A percentile compares a stretch with the other conserved stretches of the same genome.
These are phyloP conservation scores for Paramormyrops kingsleyae DNA, from an alignment of 2,113 vertebrate genomes.

Conservation along the genomic window DNA sequence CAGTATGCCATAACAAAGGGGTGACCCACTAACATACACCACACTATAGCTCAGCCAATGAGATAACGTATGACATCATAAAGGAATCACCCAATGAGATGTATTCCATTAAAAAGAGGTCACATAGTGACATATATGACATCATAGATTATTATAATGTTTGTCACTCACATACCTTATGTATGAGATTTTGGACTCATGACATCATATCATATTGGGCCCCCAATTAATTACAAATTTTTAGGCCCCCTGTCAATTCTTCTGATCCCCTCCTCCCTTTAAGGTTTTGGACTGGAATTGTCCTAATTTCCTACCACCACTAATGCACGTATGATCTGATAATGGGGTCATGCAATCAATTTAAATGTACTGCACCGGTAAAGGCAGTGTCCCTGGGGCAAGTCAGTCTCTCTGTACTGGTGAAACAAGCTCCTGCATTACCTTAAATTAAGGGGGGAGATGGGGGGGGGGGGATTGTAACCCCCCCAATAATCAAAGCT, in stretches of 20 bases:
- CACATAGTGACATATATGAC: background rate
- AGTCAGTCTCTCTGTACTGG: background rate
- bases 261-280: no score
- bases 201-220: background rate
- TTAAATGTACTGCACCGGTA: background rate
- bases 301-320: background rate
- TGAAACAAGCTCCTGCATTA: background rate
- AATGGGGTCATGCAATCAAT: background rate
- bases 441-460: background rate
- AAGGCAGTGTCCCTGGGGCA: background rate
- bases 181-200: background rate
- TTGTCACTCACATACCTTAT: background rate
- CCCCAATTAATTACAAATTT: background rate
- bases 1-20: background rate
- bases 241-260: background rate
- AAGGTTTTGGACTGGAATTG: background rate
- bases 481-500: background rate
- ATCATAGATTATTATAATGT: background rate
- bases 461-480: background rate
- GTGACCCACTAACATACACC: background rate
- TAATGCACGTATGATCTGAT: background rate
- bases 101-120: background rate
- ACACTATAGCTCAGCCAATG: background rate
- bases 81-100: background rate
- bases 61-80: background rate